A percentile compares a stretch with the other conserved stretches of the same genome.
Evolutionary conservation across 2,888 invertebrate species (phyloP).

Genomic region (Cephus pulcher): DNA sequence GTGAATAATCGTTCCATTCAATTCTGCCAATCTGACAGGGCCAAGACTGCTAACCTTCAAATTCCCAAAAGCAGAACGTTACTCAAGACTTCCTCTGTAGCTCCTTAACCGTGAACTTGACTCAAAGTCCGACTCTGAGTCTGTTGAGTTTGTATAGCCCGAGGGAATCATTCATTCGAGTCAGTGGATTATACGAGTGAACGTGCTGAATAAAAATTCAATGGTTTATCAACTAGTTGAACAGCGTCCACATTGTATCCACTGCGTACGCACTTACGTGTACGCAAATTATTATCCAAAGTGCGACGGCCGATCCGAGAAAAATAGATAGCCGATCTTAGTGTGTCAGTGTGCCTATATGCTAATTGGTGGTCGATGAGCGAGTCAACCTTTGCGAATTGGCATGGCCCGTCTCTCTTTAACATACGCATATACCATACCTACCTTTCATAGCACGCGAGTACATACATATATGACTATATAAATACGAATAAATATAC

Average conservation of each 20-base stretch:
- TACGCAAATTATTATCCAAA: neutral
- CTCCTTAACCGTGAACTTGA: neutral
- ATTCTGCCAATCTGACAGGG: neutral
- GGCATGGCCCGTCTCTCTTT: slow-evolving; percentile 24
- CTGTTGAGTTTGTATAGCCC: neutral
- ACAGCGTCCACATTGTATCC: neutral
- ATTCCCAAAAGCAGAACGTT: neutral
- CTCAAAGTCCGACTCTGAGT: neutral
- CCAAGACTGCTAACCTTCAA: neutral
- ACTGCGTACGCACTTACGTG: neutral
- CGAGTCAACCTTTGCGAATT: slow-evolving; percentile 38
- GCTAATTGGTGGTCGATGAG: slow-evolving; percentile 50
- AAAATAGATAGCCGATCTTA: slow-evolving; percentile 52
- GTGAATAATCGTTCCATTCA: neutral
- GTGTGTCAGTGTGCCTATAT: slow-evolving; percentile 63
- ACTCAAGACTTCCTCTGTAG: neutral
- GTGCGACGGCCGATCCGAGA: slow-evolving; percentile 11
- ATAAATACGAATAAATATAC: neutral
- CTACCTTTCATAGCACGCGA: neutral
- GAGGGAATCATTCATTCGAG: neutral
- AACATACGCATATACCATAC: neutral
- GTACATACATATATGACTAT: neutral
- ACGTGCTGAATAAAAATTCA: neutral
- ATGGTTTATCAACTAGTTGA: neutral
- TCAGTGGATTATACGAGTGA: neutral